Evolutionary conservation across 2,888 invertebrate genomes (phyloP), one percentile per base, ranked within the genome.

Genomic region (Lottia gigantea): DNA sequence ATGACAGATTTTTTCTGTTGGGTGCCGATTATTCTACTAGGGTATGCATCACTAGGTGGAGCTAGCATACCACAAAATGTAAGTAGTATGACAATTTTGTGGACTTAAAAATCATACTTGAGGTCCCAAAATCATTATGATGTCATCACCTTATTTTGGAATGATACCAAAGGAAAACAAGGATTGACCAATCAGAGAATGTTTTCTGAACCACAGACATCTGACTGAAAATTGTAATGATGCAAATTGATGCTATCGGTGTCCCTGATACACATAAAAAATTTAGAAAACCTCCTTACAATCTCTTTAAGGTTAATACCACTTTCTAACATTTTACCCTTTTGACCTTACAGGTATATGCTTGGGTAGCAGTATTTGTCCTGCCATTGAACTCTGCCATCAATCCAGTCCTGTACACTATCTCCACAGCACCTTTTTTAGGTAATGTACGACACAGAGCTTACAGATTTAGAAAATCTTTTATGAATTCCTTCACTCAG

Each of bases 341-440:
- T 19, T 23, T 63, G 70, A 2, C 55, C 31, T 85, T 85, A 1
- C 87, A 90, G 88, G 90, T 90, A 19, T 87, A 83, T 74, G 90
- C 90, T 0, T 91, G 90, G 90, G 88, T 91, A 2, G 90, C 90
- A 0, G 91, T 91, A 23, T 91, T 91, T 76, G 87, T 91, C 0
- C 82, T 91, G 45, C 91, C 91, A 0, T 82, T 91, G 62, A 91
- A 91, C 80, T 89, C 90, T 0, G 90, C 90, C 40, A 85, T 91
- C 62, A 91, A 91, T 79, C 91, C 91, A 0, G 85, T 90, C 2
- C 83, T 91, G 25, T 91, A 91, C 81, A 91, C 90, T 0, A 81
- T 90, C 49, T 85, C 86, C 23, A 86, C 87, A 1, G 83, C 85
- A 0, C 82, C 84, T 16, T 87, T 86, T 69, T 69, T 86, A 67